phyloP scores from a whole-genome alignment of 1,140 invertebrate genomes.

The Prorops nasuta region DNA sequence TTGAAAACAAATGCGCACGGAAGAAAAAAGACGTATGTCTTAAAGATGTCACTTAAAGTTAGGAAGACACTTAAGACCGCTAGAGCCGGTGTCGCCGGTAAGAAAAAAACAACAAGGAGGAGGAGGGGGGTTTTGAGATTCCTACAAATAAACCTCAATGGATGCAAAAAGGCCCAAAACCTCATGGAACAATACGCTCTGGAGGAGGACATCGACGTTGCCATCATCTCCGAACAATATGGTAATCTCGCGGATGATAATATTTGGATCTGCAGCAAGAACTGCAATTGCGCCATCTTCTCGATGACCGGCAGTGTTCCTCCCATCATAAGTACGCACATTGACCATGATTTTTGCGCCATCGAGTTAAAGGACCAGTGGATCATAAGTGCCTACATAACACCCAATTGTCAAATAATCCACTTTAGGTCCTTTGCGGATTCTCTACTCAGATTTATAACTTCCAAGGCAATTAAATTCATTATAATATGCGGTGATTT shows the following conservation, averaged over 20 bases:
- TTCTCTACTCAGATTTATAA: too few relatives aligned
- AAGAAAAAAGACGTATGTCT: too few relatives aligned
- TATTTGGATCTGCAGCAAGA: background rate
- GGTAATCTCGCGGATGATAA: background rate
- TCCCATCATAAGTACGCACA: background rate
- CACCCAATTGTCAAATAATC: background rate
- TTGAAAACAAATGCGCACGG: too few relatives aligned
- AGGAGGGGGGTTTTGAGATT: too few relatives aligned
- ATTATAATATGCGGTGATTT: background rate
- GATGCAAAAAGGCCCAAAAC: background rate
- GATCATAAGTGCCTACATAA: background rate
- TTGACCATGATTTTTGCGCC: background rate
- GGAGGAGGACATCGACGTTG: background rate
- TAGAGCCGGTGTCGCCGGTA: too few relatives aligned
- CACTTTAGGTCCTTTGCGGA: background rate
- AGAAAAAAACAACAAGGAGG: too few relatives aligned
- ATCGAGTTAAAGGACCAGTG: background rate
- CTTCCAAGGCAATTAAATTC: too few relatives aligned
- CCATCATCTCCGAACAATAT: background rate
- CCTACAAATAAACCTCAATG: background rate
- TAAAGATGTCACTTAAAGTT: too few relatives aligned
- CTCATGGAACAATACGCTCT: background rate
- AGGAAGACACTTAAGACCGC: too few relatives aligned
- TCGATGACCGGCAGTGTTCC: background rate
- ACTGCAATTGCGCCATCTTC: background rate